Percentiles rank a stretch among this genome's conserved stretches.
These are phyloP conservation scores for Zaprionus taronus DNA, from an alignment of 1,140 invertebrate genomes.

Conservation along the genomic window DNA sequence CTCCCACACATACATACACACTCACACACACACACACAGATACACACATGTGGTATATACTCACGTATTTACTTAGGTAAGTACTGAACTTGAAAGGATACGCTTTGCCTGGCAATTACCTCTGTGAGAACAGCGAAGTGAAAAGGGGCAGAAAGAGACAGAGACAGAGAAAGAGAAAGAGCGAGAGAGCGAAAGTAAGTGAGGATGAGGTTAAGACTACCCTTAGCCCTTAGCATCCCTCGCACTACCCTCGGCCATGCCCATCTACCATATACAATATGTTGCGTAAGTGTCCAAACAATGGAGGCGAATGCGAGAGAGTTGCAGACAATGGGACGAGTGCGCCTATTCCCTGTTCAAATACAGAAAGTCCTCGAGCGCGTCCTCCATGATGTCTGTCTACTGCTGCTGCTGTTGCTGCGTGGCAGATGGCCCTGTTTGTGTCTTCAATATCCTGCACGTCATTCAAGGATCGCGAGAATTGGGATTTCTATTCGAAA, in stretches of 20 bases:
- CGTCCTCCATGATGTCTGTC: slow-evolving; percentile 38
- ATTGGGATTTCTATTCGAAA: slow-evolving; percentile 68
- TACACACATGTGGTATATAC: slow-evolving; percentile 19
- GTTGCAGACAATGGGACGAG: slow-evolving; percentile 13
- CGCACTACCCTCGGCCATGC: slow-evolving; percentile 30
- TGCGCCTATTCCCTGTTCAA: slow-evolving; percentile 53
- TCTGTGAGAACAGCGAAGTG: slow-evolving; percentile 14
- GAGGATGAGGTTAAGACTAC: slow-evolving; percentile 23
- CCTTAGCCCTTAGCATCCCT: slow-evolving; percentile 29
- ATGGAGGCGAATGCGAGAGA: slow-evolving; percentile 54
- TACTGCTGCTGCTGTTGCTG: background rate
- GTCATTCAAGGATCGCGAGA: slow-evolving; percentile 66
- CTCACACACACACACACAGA: slow-evolving; percentile 7
- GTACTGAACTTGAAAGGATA: slow-evolving; percentile 46
- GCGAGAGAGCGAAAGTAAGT: background rate
- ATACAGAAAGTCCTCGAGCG: slow-evolving; percentile 32
- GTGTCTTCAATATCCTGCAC: slow-evolving; percentile 69
- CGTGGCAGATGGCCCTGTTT: slow-evolving; percentile 61
- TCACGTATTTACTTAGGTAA: slow-evolving; percentile 46
- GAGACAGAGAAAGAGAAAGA: background rate
- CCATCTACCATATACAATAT: slow-evolving; percentile 42
- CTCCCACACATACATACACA: slow-evolving; percentile 10
- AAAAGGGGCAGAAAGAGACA: background rate
- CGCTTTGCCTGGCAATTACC: slow-evolving; percentile 49
- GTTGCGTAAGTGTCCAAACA: slow-evolving; percentile 76